A percentile compares a stretch with the other conserved stretches of the same genome.
These are phyloP conservation scores for Sarcophaga carnaria DNA, from an alignment of 2,888 invertebrate species.

Conservation along the genomic window DNA sequence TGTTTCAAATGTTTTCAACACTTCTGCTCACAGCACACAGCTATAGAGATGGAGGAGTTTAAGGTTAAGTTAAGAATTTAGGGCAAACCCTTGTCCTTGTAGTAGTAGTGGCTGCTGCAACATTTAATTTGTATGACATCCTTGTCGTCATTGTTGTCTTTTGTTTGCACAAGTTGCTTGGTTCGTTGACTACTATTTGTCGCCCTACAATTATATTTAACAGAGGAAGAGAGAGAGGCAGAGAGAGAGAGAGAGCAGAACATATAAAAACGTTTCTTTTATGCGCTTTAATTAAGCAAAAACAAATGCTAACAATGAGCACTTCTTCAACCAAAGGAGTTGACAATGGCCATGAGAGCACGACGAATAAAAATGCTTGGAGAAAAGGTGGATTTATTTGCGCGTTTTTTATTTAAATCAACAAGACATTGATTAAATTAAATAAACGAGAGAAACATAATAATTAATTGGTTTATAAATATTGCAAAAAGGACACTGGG, in stretches of 20 bases:
- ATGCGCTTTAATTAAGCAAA: constrained; percentile 54
- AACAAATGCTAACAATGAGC: constrained; percentile 33
- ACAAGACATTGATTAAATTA: constrained; percentile 37
- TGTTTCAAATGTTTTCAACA: too few species aligned
- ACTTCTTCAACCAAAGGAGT: constrained; percentile 12
- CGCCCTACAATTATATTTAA: constrained; percentile 33
- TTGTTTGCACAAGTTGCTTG: neutral
- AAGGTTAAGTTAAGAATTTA: neutral
- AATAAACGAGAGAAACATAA: neutral
- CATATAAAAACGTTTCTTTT: constrained; percentile 24
- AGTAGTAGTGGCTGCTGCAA: neutral
- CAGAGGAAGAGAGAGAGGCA: constrained; percentile 23
- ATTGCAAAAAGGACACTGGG: neutral
- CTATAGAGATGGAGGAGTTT: neutral
- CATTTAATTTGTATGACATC: constrained; percentile 30
- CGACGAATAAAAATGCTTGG: neutral
- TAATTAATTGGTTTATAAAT: neutral
- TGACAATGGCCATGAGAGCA: neutral
- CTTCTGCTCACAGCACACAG: too few species aligned
- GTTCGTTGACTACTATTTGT: neutral
- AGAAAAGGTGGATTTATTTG: neutral
- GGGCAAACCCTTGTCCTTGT: neutral
- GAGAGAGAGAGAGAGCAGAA: neutral
- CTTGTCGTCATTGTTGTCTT: constrained; percentile 17
- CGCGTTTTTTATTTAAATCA: constrained; percentile 26